Conservation (phyloP, 2,113 vertebrate genomes). For the Ceyx margarethae region DNA sequence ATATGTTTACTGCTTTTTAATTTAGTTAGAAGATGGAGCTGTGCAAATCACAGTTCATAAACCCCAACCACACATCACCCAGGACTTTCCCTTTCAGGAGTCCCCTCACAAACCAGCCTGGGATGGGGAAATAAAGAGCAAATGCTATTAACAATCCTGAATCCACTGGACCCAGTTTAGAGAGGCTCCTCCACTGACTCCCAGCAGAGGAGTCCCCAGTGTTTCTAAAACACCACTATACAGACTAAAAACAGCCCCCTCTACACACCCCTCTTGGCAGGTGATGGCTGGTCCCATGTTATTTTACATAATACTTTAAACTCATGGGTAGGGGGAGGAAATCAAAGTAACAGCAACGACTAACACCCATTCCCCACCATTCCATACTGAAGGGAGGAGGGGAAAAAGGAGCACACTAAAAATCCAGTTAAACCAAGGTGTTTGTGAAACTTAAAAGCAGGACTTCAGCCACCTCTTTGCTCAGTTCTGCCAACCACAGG, state of each 20-base stretch:
- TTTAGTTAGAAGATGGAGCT: constrained; percentile 44
- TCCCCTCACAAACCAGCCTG: constrained; percentile 3
- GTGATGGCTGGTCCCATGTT: constrained; percentile 26
- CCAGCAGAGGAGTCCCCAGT: not conserved
- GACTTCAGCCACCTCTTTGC: constrained; percentile 1
- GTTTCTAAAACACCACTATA: constrained; percentile 6
- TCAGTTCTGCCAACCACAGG: not conserved
- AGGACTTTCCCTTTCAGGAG: not conserved
- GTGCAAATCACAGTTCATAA: constrained; percentile 52
- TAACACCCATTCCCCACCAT: constrained; percentile 20
- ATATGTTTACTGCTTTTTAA: constrained; percentile 57
- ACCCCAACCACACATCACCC: constrained; percentile 8
- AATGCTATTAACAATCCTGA: constrained; percentile 14
- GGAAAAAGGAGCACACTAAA: not conserved
- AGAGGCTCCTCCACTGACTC: not conserved
- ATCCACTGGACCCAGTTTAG: not conserved
- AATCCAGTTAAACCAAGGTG: constrained; percentile 27
- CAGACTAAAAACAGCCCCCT: not conserved
- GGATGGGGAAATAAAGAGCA: not conserved
- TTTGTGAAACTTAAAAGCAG: not conserved
- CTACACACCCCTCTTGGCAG: not conserved
- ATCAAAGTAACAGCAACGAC: constrained; percentile 31
- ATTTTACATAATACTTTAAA: constrained; percentile 22
- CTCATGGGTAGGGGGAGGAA: not conserved
- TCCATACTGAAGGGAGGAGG: not conserved